A percentile compares a stretch with the other conserved stretches of the same genome.
Conservation (phyloP, 2,113 vertebrate species). For the Platysteira castanea region DNA sequence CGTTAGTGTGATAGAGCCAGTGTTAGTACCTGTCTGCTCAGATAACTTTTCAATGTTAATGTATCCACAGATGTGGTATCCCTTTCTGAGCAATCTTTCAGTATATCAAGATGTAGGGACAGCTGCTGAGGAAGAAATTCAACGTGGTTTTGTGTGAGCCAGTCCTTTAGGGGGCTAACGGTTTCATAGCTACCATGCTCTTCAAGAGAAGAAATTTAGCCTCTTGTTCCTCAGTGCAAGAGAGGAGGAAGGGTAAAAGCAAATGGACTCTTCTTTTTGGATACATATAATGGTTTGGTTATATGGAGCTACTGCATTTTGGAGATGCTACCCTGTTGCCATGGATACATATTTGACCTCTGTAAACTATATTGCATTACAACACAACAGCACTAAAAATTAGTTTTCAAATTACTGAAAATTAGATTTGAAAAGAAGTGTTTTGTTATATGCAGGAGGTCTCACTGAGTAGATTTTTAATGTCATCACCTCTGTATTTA, state of each 20-base stretch:
- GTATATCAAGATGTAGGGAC: not conserved
- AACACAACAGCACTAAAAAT: not conserved
- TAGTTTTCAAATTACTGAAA: not conserved
- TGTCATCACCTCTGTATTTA: not conserved
- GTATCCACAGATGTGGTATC: not conserved
- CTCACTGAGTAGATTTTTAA: not conserved
- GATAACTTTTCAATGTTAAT: not conserved
- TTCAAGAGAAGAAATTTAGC: not conserved
- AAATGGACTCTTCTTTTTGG: not conserved
- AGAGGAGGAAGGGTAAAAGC: not conserved
- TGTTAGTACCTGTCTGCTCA: not conserved
- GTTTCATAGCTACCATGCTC: not conserved
- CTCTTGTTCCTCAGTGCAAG: not conserved
- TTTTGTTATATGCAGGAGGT: not conserved
- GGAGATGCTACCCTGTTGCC: not conserved
- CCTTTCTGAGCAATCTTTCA: not conserved
- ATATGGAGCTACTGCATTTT: not conserved
- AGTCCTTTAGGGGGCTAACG: not conserved
- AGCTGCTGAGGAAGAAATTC: not conserved
- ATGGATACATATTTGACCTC: not conserved
- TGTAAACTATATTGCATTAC: not conserved
- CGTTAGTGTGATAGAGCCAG: not conserved
- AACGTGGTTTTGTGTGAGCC: not conserved
- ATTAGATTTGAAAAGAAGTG: not conserved
- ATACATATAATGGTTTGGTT: not conserved